Percentiles rank a stretch among this genome's conserved stretches.
These are phyloP conservation scores for Olivierus martensii DNA, from an alignment of 1,140 invertebrate genomes.

Conservation along the genomic window DNA sequence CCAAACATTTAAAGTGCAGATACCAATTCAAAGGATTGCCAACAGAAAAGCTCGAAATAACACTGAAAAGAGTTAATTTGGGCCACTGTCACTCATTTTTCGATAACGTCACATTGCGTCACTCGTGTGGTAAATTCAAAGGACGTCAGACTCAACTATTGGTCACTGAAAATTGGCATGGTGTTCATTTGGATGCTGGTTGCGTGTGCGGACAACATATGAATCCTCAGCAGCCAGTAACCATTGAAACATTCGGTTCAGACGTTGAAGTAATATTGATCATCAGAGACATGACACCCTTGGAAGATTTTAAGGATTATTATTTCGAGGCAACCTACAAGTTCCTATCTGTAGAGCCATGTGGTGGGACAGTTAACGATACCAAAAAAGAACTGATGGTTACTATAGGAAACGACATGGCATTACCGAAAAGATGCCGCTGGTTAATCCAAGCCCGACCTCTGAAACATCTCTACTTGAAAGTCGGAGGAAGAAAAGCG, in stretches of 20 bases:
- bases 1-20: conserved; percentile 11
- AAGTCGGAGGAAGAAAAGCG: conserved; percentile 6
- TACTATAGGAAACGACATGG: background rate
- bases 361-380: conserved; percentile 25
- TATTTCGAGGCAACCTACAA: conserved; percentile 68
- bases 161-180: conserved; percentile 15
- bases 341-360: conserved; percentile 42
- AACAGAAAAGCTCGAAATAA: conserved; percentile 6
- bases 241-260: conserved; percentile 56
- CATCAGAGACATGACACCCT: conserved; percentile 62
- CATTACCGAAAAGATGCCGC: conserved; percentile 11
- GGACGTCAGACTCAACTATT: conserved; percentile 7
- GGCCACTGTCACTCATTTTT: conserved; percentile 9
- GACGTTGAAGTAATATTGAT: conserved; percentile 66
- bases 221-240: conserved; percentile 39
- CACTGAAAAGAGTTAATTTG: conserved; percentile 5
- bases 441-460: conserved; percentile 14
- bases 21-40: conserved; percentile 10
- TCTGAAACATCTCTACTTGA: conserved; percentile 13
- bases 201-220: conserved; percentile 48
- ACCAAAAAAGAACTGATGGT: conserved; percentile 43
- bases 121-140: conserved; percentile 5
- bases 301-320: conserved; percentile 65
- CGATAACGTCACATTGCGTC: conserved; percentile 6
- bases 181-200: conserved; percentile 40